These are phyloP conservation scores for Lagocephalus sceleratus DNA, from an alignment of 2,797 vertebrate species.

Conservation along the genomic window DNA sequence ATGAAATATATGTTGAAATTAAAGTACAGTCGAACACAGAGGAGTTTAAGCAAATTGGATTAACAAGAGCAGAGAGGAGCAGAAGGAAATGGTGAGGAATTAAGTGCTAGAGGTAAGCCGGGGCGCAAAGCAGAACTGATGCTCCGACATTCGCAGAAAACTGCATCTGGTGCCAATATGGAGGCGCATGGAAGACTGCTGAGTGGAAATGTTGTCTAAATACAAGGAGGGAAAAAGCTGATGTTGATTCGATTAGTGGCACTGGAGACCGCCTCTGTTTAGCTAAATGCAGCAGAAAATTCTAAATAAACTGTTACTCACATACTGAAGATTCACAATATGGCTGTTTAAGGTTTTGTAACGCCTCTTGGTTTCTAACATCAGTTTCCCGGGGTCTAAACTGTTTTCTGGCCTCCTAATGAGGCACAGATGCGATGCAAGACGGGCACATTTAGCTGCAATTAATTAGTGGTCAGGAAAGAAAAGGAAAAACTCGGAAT, in stretches of 20 bases:
- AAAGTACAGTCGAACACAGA: background rate
- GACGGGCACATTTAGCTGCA: slow-evolving; percentile 5
- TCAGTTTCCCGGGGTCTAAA: slow-evolving; percentile 5
- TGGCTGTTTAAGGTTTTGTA: slow-evolving; percentile 11
- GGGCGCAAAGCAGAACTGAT: slow-evolving; percentile 20
- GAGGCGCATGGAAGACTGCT: slow-evolving; percentile 10
- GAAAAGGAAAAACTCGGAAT: slow-evolving; percentile 5
- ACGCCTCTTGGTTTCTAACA: slow-evolving; percentile 17
- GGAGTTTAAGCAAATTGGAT: background rate
- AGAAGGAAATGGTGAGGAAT: slow-evolving; percentile 2
- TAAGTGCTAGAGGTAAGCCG: slow-evolving; percentile 5
- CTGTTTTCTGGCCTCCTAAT: slow-evolving; percentile 32
- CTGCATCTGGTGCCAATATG: slow-evolving; percentile 49
- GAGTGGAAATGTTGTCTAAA: slow-evolving; percentile 1
- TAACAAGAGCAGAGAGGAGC: background rate
- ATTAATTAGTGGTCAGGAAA: slow-evolving; percentile 19
- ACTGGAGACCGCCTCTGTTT: slow-evolving; percentile 1
- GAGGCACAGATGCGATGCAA: slow-evolving; percentile 33
- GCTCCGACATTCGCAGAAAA: slow-evolving; percentile 13
- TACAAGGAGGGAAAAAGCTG: background rate
- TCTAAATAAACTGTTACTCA: slow-evolving; percentile 7
- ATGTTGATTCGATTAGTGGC: slow-evolving; percentile 6
- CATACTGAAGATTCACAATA: slow-evolving; percentile 27
- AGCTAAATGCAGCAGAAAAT: slow-evolving; percentile 14
- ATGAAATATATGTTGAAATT: background rate